Base-by-base conservation (phyloP, 2,888 invertebrate species). In the Erebia aethiops region DNA sequence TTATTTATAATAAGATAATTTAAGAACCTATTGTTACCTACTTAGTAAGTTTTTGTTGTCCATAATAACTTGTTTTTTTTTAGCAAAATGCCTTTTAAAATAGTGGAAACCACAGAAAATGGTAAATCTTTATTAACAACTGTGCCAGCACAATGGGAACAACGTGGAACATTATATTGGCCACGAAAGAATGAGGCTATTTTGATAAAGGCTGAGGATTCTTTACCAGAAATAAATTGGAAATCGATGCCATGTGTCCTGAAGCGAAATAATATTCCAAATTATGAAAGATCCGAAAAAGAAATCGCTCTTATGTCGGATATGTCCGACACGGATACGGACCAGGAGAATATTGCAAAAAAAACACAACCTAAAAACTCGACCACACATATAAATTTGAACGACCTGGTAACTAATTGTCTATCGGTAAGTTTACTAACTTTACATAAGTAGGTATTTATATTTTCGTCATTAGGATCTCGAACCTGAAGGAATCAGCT, bases 31-130 rank as follows among this genome's bases (percentile, higher is more conserved):
- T 58, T 58, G 58, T 58, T 58, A 21, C 58, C 35, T 58, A 58
- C 58, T 58, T 58, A 58, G 58, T 58, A 64, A 64, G 64, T 64
- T 64, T 64, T 64, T 64, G 64, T 51, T 64, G 64, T 51, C 64
- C 52, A 14, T 64, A 64, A 52, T 64, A 51, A 35, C 52, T 64
- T 64, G 64, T 64, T 64, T 52, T 64, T 64, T 66, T 60, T 51
- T 69, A 63, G 71, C 56, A 71, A 67, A 71, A 67, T 71, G 67
- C 71, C 67, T 71, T 71, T 71, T 63, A 71, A 71, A 71, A 71
- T 71, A 71, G 71, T 67, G 63, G 63, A 71, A 67, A 71, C 67
- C 49, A 67, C 67, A 62, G 71, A 71, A 71, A 71, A 71, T 67
- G 71, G 67, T 67, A 71, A 71, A 67, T 70, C 70, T 52, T 70